phyloP scores from a whole-genome alignment of 1,140 invertebrate species.

The Tetramorium simillimum region DNA sequence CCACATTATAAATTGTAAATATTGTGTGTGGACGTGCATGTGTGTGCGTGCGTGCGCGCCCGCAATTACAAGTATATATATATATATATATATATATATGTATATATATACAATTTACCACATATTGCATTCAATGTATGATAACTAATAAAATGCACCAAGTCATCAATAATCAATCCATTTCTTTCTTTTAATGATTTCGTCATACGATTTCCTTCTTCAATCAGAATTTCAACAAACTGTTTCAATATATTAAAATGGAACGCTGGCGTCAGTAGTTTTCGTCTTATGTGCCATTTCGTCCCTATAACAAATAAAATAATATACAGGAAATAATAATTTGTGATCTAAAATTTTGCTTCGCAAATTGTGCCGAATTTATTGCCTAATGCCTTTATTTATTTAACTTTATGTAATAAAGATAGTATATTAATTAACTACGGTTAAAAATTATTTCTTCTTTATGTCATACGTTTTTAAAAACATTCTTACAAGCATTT shows the following conservation, averaged over 20 bases:
- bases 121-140: slow-evolving; percentile 84
- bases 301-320: slow-evolving; percentile 84
- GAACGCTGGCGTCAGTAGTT: slow-evolving; percentile 95
- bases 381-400: no score
- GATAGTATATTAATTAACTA: background rate
- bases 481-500: no score
- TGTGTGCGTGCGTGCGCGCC: no score
- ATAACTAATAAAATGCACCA: slow-evolving; percentile 89
- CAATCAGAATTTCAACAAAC: slow-evolving; percentile 86
- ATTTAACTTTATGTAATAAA: background rate
- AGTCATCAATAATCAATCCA: slow-evolving; percentile 81
- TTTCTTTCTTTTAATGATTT: slow-evolving; percentile 69
- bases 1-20: background rate
- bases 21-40: no score
- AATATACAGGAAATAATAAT: background rate
- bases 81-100: no score
- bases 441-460: background rate
- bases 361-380: background rate
- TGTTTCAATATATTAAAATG: slow-evolving; percentile 95
- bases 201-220: slow-evolving; percentile 63
- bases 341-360: background rate
- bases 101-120: background rate
- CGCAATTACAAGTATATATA: no score
- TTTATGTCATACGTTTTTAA: background rate
- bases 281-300: slow-evolving; percentile 93